These are phyloP conservation scores for Psammodynastes pulverulentus DNA, from an alignment of 2,113 vertebrate species.

Conservation along the genomic window DNA sequence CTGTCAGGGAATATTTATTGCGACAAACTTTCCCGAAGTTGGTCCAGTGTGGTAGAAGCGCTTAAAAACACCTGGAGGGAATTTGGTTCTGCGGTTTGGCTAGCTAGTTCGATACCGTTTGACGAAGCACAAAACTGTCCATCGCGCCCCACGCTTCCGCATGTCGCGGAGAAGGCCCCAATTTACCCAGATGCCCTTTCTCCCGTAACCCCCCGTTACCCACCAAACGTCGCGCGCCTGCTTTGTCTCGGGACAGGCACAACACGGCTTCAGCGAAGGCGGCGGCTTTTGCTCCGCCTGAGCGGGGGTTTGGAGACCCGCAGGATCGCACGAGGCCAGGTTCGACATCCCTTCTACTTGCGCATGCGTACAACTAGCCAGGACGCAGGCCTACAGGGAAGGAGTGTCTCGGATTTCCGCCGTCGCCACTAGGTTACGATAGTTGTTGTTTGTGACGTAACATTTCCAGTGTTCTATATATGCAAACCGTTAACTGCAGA, in stretches of 20 bases:
- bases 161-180: neutral
- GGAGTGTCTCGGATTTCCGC: neutral
- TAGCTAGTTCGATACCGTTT: neutral
- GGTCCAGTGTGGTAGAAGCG: neutral
- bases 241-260: conserved; percentile 96
- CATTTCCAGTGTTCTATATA: neutral
- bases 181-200: neutral
- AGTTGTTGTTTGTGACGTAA: neutral
- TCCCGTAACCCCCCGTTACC: neutral
- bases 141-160: no score
- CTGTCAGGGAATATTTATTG: neutral
- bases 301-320: conserved; percentile 66
- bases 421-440: neutral
- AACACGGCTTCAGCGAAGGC: conserved; percentile 80
- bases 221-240: conserved; percentile 90
- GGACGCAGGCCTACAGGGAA: neutral
- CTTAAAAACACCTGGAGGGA: neutral
- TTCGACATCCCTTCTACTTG: conserved; percentile 25
- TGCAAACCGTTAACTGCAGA: neutral
- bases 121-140: neutral
- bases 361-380: neutral
- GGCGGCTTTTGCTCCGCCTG: conserved; percentile 80
- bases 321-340: neutral
- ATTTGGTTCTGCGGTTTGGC: neutral
- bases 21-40: neutral